A percentile compares a stretch with the other conserved stretches of the same genome.
phyloP scores from a whole-genome alignment of 2,888 invertebrate species.

The Rhamphomyia laevipes region DNA sequence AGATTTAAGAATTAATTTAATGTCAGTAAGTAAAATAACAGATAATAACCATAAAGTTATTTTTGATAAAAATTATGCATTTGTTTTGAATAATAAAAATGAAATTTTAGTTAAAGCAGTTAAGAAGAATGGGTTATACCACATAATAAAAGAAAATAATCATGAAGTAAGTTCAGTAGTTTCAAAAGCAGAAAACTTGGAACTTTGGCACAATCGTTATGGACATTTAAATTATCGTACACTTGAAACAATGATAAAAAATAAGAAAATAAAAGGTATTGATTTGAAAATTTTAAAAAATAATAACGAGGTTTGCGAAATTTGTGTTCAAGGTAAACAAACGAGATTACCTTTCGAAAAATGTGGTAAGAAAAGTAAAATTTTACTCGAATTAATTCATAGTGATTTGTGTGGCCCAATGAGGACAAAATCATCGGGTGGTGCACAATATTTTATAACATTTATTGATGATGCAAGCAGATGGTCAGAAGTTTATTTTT shows the following conservation, averaged over 20 bases:
- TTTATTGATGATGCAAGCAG: constrained; percentile 1
- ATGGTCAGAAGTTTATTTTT: constrained; percentile 2
- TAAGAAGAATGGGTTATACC: not conserved
- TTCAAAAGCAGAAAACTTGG: not conserved
- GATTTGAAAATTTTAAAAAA: not conserved
- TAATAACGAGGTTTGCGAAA: not conserved
- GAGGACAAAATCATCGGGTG: not conserved
- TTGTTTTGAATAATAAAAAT: not conserved
- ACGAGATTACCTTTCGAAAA: not conserved
- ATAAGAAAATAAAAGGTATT: not conserved
- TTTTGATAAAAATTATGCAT: not conserved
- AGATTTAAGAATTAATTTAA: constrained; percentile 4
- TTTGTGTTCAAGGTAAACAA: not conserved
- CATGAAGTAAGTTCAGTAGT: not conserved
- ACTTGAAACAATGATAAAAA: too few species aligned
- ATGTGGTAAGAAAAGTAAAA: not conserved
- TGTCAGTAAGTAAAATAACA: constrained; percentile 4
- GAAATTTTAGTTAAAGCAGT: not conserved
- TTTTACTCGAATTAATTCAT: not conserved
- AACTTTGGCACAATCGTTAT: constrained; percentile 1
- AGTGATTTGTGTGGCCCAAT: constrained; percentile 1
- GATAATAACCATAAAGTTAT: constrained; percentile 1
- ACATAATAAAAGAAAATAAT: not conserved
- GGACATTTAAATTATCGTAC: constrained; percentile 7
- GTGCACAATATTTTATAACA: constrained; percentile 1